Evolutionary conservation across 1,140 invertebrate species (phyloP), one percentile per base, ranked within the genome.

Genomic region (Zaprionus inermis): DNA sequence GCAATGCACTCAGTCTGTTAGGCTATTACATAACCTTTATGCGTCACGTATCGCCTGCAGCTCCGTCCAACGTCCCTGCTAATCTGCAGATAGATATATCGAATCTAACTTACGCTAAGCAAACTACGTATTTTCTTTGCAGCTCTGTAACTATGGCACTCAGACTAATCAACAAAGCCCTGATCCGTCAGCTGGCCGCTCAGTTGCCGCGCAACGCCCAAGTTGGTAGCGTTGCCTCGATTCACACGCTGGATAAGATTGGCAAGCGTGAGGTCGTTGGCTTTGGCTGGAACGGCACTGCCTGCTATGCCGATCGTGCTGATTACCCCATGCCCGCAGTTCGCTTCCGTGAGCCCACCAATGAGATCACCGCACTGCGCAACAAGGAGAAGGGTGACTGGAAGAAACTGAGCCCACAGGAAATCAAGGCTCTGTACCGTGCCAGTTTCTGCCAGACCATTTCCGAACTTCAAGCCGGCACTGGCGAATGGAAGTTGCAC

Each of bases 311-410:
- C 1, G 98, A 99, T 92, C 93, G 95, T 65, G 51, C 93, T 6
- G 96, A 97, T 79, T 97, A 95, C 89, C 98, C 98, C 16, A 94
- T 97, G 92, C 98, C 98, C n/a, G 97, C 97, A 49, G 95, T 99
- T 68, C 94, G 98, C 66, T 99, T 96, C 94, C 96, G 95, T 84
- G 93, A 95, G 72, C 92, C 94, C 36, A 95, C 92, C 55, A 93
- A 94, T 57, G 95, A 95, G 76, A 93, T 95, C 69, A 93, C 93
- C 91, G 95, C 94, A 34, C 93, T 99, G 46, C 94, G 95, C 72
- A 95, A 97, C 88, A 99, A 99, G 92, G 98, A 99, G 93, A 97
- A 97, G 93, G 97, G 97, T 34, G 98, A 99, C 91, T 99, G 98
- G 98, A 97, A 96, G 75, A 96, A 97, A 76, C 92, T 99, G 6